Evolutionary conservation across 35 echinoderm and acorn worm genomes (phyloP).

Genomic region (Anneissia japonica): DNA sequence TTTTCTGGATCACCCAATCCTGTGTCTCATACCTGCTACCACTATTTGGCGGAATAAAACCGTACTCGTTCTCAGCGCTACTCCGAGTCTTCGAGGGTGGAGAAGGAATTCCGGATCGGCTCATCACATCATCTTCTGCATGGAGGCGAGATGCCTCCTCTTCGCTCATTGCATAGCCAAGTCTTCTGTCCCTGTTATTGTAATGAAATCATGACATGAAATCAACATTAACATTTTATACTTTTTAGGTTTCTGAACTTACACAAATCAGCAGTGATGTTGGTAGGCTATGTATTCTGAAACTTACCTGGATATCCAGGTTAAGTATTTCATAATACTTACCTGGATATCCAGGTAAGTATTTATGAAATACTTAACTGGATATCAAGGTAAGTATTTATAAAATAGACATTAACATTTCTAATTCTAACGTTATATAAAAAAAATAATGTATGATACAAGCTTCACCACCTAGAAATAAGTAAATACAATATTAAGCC

Average conservation of each 20-base stretch:
- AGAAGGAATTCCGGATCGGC: constrained; percentile 35
- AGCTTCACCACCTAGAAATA: too few species aligned
- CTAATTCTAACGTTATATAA: too few species aligned
- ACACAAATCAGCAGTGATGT: too few species aligned
- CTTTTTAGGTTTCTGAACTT: background rate
- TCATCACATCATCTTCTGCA: constrained; percentile 32
- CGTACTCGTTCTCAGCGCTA: constrained; percentile 56
- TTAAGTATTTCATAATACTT: too few species aligned
- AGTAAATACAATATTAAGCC: too few species aligned
- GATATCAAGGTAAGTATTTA: too few species aligned
- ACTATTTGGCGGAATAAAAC: constrained; percentile 57
- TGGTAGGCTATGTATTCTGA: too few species aligned
- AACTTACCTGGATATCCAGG: too few species aligned
- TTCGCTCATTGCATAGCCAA: constrained; percentile 31
- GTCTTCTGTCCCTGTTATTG: background rate
- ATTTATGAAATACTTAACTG: too few species aligned
- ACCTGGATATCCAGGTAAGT: too few species aligned
- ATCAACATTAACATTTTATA: background rate
- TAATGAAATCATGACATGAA: background rate
- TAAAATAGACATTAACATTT: too few species aligned
- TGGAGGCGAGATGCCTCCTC: constrained; percentile 58
- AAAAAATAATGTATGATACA: too few species aligned
- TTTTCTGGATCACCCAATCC: background rate
- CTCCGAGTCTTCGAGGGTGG: constrained; percentile 7
- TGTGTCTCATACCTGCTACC: constrained; percentile 64